Base-by-base conservation (phyloP, 2,888 invertebrate genomes). In the Limnephilus rhombicus region DNA sequence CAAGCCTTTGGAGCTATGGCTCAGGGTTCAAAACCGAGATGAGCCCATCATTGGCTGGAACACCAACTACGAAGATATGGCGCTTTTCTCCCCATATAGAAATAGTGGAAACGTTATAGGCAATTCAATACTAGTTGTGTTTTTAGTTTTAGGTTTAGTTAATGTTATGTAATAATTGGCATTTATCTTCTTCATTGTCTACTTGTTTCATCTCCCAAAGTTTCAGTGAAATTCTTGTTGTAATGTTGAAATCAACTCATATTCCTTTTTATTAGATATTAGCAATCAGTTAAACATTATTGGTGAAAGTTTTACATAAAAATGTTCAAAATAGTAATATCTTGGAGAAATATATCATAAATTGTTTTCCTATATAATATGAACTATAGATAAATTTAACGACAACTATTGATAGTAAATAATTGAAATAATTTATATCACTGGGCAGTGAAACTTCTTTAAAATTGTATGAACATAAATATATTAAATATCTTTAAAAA, bases 11-110 rank as follows among this genome's bases (percentile, higher is more conserved):
- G 96, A 97, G 93, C 95, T 97, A 0, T 99, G 98, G 98, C 96
- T 99, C 0, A 96, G 97, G 91, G 97, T 97, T 3, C 97, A 98
- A 94, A 98, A 98, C 94, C 96, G 97, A 68, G 97, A 97, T 93
- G 98, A 98, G 94, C 96, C 96, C 2, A 96, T 98, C 0, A 97
- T 98, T 29, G 98, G 98, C 1, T 98, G 98, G 98, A 97, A 96
- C 93, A 97, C 97, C 0, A 97, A 96, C 94, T 96, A 96, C 93
- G 96, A 97, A 92, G 98, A 98, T 94, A 96, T 97, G 82, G 97
- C 97, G 85, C 94, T 97, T 24, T 97, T 97, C 94, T 94, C 96
- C 94, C 94, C 95, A 94, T 93, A 93, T 85, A 92, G 91, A 86
- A 93, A 92, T 80, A 68, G n/a, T 34, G 91, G 80, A n/a, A 29